These are phyloP conservation scores for Stigmatopora nigra DNA, from an alignment of 2,113 vertebrate genomes.

Conservation along the genomic window DNA sequence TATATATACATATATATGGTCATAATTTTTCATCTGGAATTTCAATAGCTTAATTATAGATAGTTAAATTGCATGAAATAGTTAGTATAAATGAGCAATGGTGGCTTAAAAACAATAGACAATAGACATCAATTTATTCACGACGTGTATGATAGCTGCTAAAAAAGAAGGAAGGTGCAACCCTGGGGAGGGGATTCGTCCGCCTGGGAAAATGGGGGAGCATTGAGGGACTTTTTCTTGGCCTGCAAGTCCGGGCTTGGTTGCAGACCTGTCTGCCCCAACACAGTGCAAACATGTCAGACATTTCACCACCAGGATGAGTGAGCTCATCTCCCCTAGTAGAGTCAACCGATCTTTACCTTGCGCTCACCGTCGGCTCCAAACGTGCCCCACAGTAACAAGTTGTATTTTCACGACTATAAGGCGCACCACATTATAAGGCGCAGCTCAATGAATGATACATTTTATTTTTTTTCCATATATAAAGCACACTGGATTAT, in stretches of 20 bases:
- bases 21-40: too few species aligned
- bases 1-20: too few species aligned
- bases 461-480: too few species aligned
- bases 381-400: slow-evolving; percentile 22
- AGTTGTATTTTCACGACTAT: too few species aligned
- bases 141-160: background rate
- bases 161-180: background rate
- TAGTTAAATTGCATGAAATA: too few species aligned
- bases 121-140: slow-evolving; percentile 3
- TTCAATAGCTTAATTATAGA: too few species aligned
- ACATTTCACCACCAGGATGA: slow-evolving; percentile 61
- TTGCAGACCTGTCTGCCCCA: slow-evolving; percentile 60
- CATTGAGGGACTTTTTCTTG: slow-evolving; percentile 61
- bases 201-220: slow-evolving; percentile 47
- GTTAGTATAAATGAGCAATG: background rate
- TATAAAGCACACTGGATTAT: too few species aligned
- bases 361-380: slow-evolving; percentile 24
- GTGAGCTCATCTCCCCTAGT: slow-evolving; percentile 33
- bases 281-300: slow-evolving; percentile 65
- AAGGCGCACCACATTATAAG: too few species aligned
- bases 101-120: slow-evolving; percentile 4
- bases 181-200: slow-evolving; percentile 24
- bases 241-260: slow-evolving; percentile 70
- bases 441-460: too few species aligned
- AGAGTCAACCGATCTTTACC: slow-evolving; percentile 25